These are phyloP conservation scores for Ennomos quercinarius DNA, from an alignment of 2,888 invertebrate genomes.

Conservation along the genomic window DNA sequence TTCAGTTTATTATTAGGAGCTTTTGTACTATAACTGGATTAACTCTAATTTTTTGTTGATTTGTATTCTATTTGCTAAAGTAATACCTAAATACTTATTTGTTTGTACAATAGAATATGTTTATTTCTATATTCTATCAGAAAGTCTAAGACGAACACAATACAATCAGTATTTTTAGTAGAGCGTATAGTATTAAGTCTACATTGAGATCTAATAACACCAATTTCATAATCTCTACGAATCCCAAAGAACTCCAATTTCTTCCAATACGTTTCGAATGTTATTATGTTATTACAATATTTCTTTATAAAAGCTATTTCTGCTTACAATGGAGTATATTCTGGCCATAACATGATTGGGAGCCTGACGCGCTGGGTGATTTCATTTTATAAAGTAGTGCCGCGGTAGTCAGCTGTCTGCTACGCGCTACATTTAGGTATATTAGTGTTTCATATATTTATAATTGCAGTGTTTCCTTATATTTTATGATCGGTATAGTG, in stretches of 20 bases:
- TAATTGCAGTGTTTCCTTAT: slow-evolving; percentile 22
- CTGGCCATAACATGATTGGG: slow-evolving; percentile 23
- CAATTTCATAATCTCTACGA: slow-evolving; percentile 12
- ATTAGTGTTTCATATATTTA: too few relatives aligned
- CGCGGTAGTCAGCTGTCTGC: slow-evolving; percentile 48
- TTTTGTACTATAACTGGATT: too few relatives aligned
- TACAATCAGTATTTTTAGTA: not conserved
- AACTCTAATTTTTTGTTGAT: too few relatives aligned
- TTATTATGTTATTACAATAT: slow-evolving; percentile 28
- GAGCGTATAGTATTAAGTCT: not conserved
- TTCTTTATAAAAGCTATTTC: slow-evolving; percentile 27
- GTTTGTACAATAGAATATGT: not conserved
- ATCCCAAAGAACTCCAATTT: slow-evolving; percentile 17
- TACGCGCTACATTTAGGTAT: slow-evolving; percentile 37
- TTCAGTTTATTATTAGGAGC: not conserved
- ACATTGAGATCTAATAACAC: slow-evolving; percentile 4
- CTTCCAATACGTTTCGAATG: slow-evolving; percentile 25
- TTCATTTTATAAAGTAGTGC: slow-evolving; percentile 72
- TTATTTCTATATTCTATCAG: not conserved
- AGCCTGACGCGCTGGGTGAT: slow-evolving; percentile 41
- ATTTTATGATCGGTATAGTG: not conserved
- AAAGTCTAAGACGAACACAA: not conserved
- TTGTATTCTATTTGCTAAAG: too few relatives aligned
- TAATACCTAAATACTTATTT: too few relatives aligned
- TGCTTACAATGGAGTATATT: slow-evolving; percentile 20